Base-by-base conservation (phyloP, 2,797 vertebrate genomes). In the Chaenodraco wilsoni region DNA sequence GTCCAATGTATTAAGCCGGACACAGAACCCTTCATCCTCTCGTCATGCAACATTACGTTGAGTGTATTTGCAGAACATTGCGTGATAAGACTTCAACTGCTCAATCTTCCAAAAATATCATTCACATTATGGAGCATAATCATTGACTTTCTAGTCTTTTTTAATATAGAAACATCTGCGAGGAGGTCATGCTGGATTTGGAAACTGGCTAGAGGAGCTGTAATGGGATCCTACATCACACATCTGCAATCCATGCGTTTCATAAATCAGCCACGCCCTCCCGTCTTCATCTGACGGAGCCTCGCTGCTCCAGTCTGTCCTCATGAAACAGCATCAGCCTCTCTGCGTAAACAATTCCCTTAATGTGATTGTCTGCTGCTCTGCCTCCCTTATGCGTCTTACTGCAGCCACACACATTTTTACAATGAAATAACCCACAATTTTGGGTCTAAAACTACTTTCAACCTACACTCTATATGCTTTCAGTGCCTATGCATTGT, bases 261-360 rank as follows among this genome's bases (percentile, higher is more conserved):
- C n/a, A 59, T 51, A 4, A 74, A 69, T 51, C 37, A 55, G 56
- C 81, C 84, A 59, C 83, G 55, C 82, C 85, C 85, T 65, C 11
- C 49, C 15, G 46, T 64, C 57, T 59, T 78, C 56, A 43, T 82
- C 64, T 65, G 72, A 48, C 68, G 68, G 37, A 19, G 54, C 59
- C 41, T 15, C 3, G 9, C 58, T 52, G 37, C 65, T 56, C 10
- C 31, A 52, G 40, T 56, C 46, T 8, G 37, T 4, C 16, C 54
- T 10, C 27, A 64, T 60, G 14, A 59, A 78, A 78, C 56, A 17
- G 49, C 37, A 54, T 51, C 44, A 61, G 19, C 3, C 48, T 31
- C 65, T 43, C 61, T 59, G 55, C 41, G 31, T 46, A 69, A 81
- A 72, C 66, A 75, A 58, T 66, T 31, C 61, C 15, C 61, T 77